A percentile compares a stretch with the other conserved stretches of the same genome.
Evolutionary conservation across 1,140 invertebrate species (phyloP).

Genomic region (Bombus breviceps): DNA sequence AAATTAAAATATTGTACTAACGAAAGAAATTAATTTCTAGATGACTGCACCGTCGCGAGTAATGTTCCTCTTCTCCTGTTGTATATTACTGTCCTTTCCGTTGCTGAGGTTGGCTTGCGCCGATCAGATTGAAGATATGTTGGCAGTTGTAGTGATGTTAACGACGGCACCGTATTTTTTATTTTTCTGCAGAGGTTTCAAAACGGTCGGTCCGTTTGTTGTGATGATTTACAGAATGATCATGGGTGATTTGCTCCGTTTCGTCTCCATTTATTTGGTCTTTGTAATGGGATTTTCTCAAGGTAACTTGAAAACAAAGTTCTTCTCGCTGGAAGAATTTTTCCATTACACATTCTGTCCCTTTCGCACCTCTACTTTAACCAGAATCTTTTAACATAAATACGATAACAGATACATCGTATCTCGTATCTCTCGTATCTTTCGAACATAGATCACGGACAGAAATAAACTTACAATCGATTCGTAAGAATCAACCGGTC

Average conservation of each 20-base stretch:
- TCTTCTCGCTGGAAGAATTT: background rate
- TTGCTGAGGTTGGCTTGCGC: constrained; percentile 92
- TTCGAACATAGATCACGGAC: constrained; percentile 7
- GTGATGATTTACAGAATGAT: constrained; percentile 99
- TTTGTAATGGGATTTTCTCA: constrained; percentile 99
- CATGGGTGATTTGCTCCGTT: constrained; percentile 96
- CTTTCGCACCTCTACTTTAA: background rate
- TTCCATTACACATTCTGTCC: background rate
- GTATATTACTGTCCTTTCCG: constrained; percentile 92
- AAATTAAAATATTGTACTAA: background rate
- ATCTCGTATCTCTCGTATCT: background rate
- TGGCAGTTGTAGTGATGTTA: constrained; percentile 96
- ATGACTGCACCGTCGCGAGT: constrained; percentile 94
- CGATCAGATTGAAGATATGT: constrained; percentile 93
- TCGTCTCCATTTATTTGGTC: constrained; percentile 97
- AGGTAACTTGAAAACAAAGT: constrained; percentile 83
- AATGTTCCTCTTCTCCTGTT: constrained; percentile 96
- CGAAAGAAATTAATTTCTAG: constrained; percentile 80
- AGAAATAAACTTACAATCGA: constrained; percentile 18
- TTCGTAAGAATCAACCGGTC: background rate
- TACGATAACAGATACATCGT: constrained; percentile 4
- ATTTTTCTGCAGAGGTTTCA: constrained; percentile 99
- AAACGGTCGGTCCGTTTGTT: constrained; percentile 98
- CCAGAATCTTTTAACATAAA: constrained; percentile 14
- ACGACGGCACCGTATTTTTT: constrained; percentile 98